Evolutionary conservation across 2,797 vertebrate species (phyloP).

Genomic region (Karalla daura): DNA sequence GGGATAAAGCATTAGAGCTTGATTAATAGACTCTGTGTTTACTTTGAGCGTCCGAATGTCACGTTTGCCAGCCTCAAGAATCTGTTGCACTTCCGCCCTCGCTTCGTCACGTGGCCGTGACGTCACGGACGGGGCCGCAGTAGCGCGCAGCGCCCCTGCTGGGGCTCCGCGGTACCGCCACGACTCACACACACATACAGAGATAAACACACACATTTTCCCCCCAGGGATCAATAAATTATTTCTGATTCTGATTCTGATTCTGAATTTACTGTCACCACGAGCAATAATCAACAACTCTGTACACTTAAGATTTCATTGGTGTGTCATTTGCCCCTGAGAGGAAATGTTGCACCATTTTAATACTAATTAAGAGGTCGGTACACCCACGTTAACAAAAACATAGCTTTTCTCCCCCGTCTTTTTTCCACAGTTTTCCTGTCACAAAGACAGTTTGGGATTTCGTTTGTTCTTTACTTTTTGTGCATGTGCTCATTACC

Average conservation of each 20-base stretch:
- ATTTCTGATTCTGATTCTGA: too few relatives aligned
- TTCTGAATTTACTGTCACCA: not conserved
- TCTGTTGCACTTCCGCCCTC: conserved; percentile 55
- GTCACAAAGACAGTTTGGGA: too few relatives aligned
- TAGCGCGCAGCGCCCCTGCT: conserved; percentile 69
- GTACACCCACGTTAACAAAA: not conserved
- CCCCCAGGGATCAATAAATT: too few relatives aligned
- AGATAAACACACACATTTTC: too few relatives aligned
- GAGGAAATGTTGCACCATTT: not conserved
- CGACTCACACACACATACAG: not conserved
- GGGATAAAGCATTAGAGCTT: accelerated
- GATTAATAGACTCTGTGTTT: not conserved
- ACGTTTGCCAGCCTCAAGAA: not conserved
- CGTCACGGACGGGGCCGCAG: not conserved
- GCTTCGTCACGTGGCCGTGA: conserved; percentile 54
- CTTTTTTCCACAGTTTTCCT: too few relatives aligned
- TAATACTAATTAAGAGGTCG: not conserved
- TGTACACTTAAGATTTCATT: not conserved
- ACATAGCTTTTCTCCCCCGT: too few relatives aligned
- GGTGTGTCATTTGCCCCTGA: not conserved
- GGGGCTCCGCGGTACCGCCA: conserved; percentile 18
- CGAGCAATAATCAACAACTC: not conserved
- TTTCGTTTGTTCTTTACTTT: too few relatives aligned
- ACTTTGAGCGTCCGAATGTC: not conserved
- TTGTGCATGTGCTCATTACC: too few relatives aligned